phyloP scores from a whole-genome alignment of 2,797 vertebrate species.

The Melanotaenia boesemani region DNA sequence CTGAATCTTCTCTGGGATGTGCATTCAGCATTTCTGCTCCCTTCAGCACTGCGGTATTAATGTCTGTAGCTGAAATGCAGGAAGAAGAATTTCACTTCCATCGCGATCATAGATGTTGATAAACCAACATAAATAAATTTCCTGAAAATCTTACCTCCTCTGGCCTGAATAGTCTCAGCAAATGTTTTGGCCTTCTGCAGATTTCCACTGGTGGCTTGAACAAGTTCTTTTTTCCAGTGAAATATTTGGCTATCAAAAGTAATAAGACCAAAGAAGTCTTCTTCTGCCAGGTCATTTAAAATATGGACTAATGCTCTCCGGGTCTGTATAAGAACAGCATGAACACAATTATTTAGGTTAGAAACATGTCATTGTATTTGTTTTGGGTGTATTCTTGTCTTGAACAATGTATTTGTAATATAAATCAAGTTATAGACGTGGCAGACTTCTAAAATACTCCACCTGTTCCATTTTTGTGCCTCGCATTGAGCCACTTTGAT shows the following conservation, averaged over 20 bases:
- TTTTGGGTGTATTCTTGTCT: neutral
- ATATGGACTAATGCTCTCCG: conserved; percentile 87
- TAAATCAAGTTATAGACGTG: neutral
- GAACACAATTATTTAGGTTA: neutral
- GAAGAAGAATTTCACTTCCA: neutral
- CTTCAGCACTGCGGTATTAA: conserved; percentile 84
- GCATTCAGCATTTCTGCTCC: conserved; percentile 81
- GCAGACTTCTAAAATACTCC: neutral
- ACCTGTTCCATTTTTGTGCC: conserved; percentile 84
- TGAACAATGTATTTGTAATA: neutral
- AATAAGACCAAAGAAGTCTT: conserved; percentile 90
- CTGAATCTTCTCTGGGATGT: conserved; percentile 75
- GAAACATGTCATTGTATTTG: too few relatives aligned
- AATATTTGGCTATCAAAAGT: conserved; percentile 76
- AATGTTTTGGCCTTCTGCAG: conserved; percentile 80
- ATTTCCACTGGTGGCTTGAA: conserved; percentile 83
- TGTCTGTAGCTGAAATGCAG: conserved; percentile 86
- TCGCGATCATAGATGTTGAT: neutral
- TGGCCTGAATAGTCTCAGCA: conserved; percentile 71
- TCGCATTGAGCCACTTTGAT: conserved; percentile 83
- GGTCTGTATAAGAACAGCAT: conserved; percentile 79
- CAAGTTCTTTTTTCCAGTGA: conserved; percentile 84
- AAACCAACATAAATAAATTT: neutral
- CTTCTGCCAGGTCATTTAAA: conserved; percentile 85
- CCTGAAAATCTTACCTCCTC: conserved; percentile 81